Conservation (phyloP, 2,113 vertebrate genomes). For the Pedionomus torquatus region DNA sequence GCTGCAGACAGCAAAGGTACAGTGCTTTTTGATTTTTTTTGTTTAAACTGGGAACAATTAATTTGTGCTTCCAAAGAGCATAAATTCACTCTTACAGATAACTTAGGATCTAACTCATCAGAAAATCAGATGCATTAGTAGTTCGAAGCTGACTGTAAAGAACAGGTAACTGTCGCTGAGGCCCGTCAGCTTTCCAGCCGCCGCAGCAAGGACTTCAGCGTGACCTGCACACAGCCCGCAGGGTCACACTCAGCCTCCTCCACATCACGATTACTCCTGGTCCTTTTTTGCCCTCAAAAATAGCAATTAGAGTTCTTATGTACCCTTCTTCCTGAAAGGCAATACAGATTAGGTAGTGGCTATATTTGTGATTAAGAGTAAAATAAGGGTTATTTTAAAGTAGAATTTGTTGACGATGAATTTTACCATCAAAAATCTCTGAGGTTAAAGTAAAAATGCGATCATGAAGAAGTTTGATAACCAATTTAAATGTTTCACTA, state of each 20-base stretch:
- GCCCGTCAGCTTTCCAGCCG: neutral
- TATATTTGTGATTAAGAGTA: neutral
- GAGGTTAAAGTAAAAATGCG: neutral
- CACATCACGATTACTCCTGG: neutral
- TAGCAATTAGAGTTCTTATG: neutral
- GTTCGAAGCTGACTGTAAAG: neutral
- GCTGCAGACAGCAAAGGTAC: neutral
- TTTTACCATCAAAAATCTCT: neutral
- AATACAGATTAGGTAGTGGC: neutral
- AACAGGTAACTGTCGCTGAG: neutral
- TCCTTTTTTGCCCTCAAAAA: neutral
- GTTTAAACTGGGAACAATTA: neutral
- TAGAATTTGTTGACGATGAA: neutral
- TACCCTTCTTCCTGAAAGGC: neutral
- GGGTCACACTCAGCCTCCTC: neutral
- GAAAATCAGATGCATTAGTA: neutral
- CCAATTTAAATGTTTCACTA: neutral
- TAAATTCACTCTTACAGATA: neutral
- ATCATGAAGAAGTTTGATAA: neutral
- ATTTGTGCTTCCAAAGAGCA: neutral
- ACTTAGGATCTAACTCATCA: neutral
- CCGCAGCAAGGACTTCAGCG: neutral
- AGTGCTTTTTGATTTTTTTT: neutral
- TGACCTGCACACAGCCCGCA: neutral
- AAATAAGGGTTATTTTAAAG: neutral